Evolutionary conservation across 92 coral and sea anemone genomes (phyloP).

Genomic region (Zoanthus sansibaricus): DNA sequence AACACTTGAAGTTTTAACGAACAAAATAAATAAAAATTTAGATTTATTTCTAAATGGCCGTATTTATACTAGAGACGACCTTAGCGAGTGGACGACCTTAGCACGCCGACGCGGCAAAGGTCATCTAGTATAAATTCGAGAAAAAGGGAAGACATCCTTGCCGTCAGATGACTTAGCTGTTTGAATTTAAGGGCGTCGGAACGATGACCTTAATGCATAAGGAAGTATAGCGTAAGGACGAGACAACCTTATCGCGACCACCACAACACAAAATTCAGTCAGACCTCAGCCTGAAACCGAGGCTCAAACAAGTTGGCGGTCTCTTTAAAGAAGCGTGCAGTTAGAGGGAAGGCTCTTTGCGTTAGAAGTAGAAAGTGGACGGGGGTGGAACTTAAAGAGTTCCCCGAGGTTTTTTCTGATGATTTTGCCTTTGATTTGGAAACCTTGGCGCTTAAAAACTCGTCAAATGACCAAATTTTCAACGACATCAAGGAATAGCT

Average conservation of each 20-base stretch:
- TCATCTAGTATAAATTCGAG: no score
- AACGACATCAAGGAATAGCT: constrained; percentile 35
- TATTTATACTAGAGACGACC: no score
- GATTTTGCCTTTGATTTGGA: constrained; percentile 36
- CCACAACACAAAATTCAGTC: background rate
- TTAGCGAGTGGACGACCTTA: no score
- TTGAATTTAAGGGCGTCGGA: no score
- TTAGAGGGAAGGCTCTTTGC: background rate
- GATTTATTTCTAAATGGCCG: no score
- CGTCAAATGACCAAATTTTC: constrained; percentile 35
- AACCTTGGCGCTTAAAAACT: constrained; percentile 33
- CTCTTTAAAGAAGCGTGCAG: constrained; percentile 19
- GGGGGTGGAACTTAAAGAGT: constrained; percentile 32
- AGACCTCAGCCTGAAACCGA: constrained; percentile 4
- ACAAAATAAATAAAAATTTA: no score
- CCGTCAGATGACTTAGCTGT: no score
- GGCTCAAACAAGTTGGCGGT: constrained; percentile 13
- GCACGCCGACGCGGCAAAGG: no score
- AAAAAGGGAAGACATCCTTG: no score
- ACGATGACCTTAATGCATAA: no score
- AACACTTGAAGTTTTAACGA: no score
- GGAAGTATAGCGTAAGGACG: background rate
- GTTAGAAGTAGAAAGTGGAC: constrained; percentile 19
- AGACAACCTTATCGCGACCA: background rate
- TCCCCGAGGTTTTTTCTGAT: constrained; percentile 34